phyloP scores from a whole-genome alignment of 2,113 vertebrate genomes.

The Parus major region DNA sequence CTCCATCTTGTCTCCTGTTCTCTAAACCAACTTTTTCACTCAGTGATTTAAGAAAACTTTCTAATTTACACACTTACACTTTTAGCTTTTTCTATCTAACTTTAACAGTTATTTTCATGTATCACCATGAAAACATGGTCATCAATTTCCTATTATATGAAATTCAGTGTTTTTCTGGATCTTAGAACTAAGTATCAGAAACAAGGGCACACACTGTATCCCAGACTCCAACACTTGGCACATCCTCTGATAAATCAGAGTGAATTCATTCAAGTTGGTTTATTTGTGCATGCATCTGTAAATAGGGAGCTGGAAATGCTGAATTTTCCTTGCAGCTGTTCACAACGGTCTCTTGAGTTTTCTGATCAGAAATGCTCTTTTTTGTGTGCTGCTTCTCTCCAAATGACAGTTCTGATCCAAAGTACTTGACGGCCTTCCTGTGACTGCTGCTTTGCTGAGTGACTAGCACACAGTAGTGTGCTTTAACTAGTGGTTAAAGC shows the following conservation, averaged over 20 bases:
- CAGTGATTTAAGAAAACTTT: too few relatives aligned
- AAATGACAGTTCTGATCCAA: not conserved
- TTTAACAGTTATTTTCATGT: too few relatives aligned
- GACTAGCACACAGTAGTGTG: not conserved
- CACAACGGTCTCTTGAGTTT: not conserved
- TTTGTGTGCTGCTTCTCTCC: not conserved
- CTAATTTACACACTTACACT: too few relatives aligned
- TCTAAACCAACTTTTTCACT: too few relatives aligned
- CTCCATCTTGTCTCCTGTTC: too few relatives aligned
- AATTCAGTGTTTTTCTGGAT: too few relatives aligned
- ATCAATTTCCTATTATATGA: too few relatives aligned
- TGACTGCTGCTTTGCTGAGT: not conserved
- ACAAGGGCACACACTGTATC: too few relatives aligned
- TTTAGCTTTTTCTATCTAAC: too few relatives aligned
- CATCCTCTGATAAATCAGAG: not conserved
- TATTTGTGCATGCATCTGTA: not conserved
- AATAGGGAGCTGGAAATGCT: not conserved
- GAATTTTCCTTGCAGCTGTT: not conserved
- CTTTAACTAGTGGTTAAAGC: not conserved
- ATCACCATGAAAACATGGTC: too few relatives aligned
- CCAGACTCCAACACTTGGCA: not conserved
- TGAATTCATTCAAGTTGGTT: not conserved
- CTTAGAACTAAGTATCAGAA: too few relatives aligned
- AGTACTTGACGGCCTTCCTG: not conserved
- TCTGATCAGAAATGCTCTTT: not conserved